Percentiles rank a stretch among this genome's conserved stretches.
Evolutionary conservation across 2,113 vertebrate genomes (phyloP).

Genomic region (Aix galericulata): DNA sequence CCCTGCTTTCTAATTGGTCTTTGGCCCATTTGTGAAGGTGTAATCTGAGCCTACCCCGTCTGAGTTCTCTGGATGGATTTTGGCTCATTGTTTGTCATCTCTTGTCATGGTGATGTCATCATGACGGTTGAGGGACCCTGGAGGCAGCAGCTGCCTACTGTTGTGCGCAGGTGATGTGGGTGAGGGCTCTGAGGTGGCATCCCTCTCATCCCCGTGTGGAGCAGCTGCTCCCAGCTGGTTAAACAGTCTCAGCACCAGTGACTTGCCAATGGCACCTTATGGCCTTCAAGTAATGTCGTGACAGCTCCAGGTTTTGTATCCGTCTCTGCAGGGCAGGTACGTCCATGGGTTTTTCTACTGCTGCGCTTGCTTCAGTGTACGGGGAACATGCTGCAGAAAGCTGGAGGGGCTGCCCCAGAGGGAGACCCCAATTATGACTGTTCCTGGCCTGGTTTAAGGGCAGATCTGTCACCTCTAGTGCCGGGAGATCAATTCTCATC

Average conservation of each 20-base stretch:
- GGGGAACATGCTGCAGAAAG: neutral
- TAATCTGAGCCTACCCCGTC: too few species aligned
- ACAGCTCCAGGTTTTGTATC: neutral
- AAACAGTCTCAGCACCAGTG: neutral
- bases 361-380: rapidly evolving
- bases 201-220: neutral
- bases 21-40: neutral
- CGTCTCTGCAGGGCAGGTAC: neutral
- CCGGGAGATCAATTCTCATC: neutral
- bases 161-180: neutral
- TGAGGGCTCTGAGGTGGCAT: neutral
- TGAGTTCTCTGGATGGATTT: neutral
- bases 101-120: too few species aligned
- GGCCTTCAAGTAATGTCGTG: rapidly evolving
- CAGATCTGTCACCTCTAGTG: neutral
- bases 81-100: neutral
- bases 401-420: neutral
- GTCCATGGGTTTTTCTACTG: neutral
- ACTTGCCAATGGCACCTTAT: neutral
- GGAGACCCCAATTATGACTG: neutral
- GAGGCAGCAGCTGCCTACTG: neutral
- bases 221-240: neutral
- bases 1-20: neutral
- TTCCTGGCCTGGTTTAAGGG: neutral
- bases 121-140: neutral